Evolutionary conservation across 2,797 vertebrate species (phyloP).

Genomic region (Sylvilagus floridanus): DNA sequence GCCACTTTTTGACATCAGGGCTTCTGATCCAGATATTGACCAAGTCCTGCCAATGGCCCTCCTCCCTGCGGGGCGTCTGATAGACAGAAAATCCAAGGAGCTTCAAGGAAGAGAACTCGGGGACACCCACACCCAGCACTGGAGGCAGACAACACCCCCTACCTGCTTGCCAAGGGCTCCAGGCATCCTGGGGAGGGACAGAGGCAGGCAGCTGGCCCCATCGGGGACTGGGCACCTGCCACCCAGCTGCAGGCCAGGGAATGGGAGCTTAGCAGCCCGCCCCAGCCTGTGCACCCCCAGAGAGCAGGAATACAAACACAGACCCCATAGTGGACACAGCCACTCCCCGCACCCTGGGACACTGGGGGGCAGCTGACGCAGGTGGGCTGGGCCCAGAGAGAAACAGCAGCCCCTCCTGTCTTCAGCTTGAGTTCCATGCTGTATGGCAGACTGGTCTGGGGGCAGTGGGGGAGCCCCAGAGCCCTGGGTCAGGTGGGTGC

Average conservation of each 20-base stretch:
- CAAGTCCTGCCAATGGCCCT: not conserved
- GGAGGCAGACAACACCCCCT: not conserved
- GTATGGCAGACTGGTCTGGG: not conserved
- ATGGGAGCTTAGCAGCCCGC: not conserved
- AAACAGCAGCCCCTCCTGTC: not conserved
- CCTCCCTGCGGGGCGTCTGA: not conserved
- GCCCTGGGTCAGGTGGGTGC: not conserved
- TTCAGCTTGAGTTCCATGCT: not conserved
- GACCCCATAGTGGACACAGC: accelerated
- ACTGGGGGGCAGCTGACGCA: not conserved
- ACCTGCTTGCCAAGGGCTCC: not conserved
- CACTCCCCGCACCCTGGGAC: not conserved
- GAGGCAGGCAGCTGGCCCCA: not conserved
- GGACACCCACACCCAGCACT: not conserved
- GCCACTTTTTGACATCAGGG: not conserved
- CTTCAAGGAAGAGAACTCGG: not conserved
- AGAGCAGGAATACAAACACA: not conserved
- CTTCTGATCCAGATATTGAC: not conserved
- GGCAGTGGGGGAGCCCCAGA: not conserved
- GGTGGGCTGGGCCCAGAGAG: not conserved
- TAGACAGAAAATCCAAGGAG: not conserved
- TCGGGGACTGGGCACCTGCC: not conserved
- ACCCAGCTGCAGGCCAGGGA: not conserved
- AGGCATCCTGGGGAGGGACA: not conserved
- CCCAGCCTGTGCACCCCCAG: not conserved